Percentiles rank a stretch among this genome's conserved stretches.
Evolutionary conservation across 2,888 invertebrate genomes (phyloP).

Genomic region (Spisula subtruncata): DNA sequence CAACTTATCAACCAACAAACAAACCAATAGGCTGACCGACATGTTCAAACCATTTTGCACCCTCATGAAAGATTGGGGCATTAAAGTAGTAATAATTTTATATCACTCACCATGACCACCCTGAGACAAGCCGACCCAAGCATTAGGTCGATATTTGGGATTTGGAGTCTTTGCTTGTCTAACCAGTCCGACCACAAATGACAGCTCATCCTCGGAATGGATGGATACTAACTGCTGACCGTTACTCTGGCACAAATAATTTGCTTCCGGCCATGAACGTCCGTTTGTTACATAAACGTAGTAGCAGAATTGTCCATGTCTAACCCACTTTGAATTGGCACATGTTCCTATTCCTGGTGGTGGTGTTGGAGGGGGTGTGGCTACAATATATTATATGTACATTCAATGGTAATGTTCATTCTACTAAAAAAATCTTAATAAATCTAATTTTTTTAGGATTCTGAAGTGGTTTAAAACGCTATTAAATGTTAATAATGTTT

Average conservation of each 20-base stretch:
- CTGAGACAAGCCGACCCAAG: slow-evolving; percentile 76
- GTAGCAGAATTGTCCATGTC: slow-evolving; percentile 72
- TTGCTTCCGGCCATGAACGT: slow-evolving; percentile 77
- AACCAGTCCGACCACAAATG: slow-evolving; percentile 64
- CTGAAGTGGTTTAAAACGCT: too few relatives aligned
- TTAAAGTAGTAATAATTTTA: neutral
- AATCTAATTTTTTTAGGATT: too few relatives aligned
- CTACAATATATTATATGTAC: slow-evolving; percentile 15
- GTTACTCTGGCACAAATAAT: slow-evolving; percentile 70
- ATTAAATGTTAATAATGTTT: too few relatives aligned
- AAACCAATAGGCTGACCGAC: too few relatives aligned
- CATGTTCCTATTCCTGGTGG: slow-evolving; percentile 69
- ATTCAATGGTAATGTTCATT: slow-evolving; percentile 29
- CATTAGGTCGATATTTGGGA: slow-evolving; percentile 64
- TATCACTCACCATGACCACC: slow-evolving; percentile 63
- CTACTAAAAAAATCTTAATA: too few relatives aligned
- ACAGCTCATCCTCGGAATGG: slow-evolving; percentile 71
- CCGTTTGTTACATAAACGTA: slow-evolving; percentile 58
- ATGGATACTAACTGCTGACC: slow-evolving; percentile 76
- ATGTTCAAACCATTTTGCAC: too few relatives aligned
- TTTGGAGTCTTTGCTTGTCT: slow-evolving; percentile 43
- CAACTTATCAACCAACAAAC: too few relatives aligned
- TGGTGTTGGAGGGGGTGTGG: slow-evolving; percentile 58
- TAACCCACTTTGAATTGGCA: slow-evolving; percentile 43
- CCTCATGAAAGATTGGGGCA: too few relatives aligned